Evolutionary conservation across 2,797 vertebrate species (phyloP), one percentile per base, ranked within the genome.

Genomic region (Zenarchopterus dispar): DNA sequence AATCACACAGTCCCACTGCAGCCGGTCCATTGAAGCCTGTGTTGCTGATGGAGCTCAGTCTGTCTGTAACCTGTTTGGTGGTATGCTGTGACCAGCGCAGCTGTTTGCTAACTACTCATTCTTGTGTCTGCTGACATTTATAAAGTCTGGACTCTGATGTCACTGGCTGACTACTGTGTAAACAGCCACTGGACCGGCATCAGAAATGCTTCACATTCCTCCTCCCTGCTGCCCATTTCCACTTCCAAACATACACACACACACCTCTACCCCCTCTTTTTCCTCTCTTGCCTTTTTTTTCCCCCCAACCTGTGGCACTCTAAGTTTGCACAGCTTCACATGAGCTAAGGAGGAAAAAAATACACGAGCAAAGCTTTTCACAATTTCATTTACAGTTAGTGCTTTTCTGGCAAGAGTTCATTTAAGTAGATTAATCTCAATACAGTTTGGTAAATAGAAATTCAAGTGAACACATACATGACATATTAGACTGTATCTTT

Each of bases 191-290:
- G 88, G 89, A 91, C 55, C 72, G 4, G 75, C 84, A 91, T 90
- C 84, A 89, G 82, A 93, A 91, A 94, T 94, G 91, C 89, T 94
- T 93, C 81, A 75, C 90, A 94, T 94, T 94, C 93, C 92, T 92
- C 88, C 89, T 88, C 87, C 84, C 80, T 78, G 70, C 85, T 88
- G 82, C 88, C 87, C 80, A 84, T 88, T 90, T 90, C 89, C 84
- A 88, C 78, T 84, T 86, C 80, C 85, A 90, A 65, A 81, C 84
- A 76, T 28, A 28, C 57, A 65, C 74, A 70, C 74, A 70, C 80
- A 62, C 31, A 23, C 48, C 73, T 80, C 78, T 55, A 71, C 70
- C 70, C 63, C 56, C 66, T 70, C 63, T 66, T 84, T 76, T 68
- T 70, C 58, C 77, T 75, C 68, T 66, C 74, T 70, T 68, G 73